Conservation (phyloP, 2,113 vertebrate species). For the Bothrops jararaca region DNA sequence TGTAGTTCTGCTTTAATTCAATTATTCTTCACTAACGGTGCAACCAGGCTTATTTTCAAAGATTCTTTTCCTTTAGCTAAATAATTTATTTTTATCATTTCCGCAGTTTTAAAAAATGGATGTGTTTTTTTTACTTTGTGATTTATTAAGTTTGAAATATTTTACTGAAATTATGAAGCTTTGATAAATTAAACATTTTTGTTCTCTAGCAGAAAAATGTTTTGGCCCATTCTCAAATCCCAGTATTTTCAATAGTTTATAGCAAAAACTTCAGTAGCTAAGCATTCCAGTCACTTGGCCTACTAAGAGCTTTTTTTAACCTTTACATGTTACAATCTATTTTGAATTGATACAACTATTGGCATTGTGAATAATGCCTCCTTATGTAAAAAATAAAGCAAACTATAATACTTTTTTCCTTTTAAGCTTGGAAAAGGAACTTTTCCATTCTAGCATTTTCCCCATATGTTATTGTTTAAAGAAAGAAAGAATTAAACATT, state of each 20-base stretch:
- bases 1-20: conserved; percentile 64
- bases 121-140: conserved; percentile 18
- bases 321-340: not conserved
- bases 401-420: not conserved
- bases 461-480: not conserved
- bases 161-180: conserved; percentile 60
- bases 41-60: conserved; percentile 38
- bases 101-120: conserved; percentile 14
- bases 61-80: conserved; percentile 39
- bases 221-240: conserved; percentile 43
- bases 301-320: not conserved
- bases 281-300: not conserved
- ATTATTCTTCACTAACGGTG: conserved; percentile 49
- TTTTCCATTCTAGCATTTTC: not conserved
- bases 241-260: not conserved
- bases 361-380: not conserved
- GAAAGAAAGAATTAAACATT: not conserved
- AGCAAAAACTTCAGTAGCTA: not conserved
- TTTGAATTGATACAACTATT: not conserved
- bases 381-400: not conserved
- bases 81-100: conserved; percentile 37
- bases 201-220: not conserved
- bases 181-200: conserved; percentile 24
- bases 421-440: not conserved
- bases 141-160: conserved; percentile 66